Base-by-base conservation (phyloP, 2,113 vertebrate genomes). In the Patagioenas fasciata region DNA sequence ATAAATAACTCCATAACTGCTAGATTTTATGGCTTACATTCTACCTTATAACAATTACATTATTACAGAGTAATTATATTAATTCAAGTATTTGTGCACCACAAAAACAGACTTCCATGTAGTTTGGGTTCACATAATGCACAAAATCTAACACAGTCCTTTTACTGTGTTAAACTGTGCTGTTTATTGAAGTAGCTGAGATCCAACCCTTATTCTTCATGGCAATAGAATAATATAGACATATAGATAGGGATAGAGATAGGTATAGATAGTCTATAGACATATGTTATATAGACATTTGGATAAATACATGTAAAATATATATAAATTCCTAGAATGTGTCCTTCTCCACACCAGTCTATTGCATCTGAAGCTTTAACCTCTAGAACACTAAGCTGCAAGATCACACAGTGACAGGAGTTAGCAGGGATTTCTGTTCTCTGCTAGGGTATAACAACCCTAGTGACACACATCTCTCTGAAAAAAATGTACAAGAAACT, bases 1-100 rank as follows among this genome's bases (percentile, higher is more conserved):
- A 97, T 95, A 96, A 97, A 94, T 96, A 96, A 93, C 70, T 72
- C 40, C 51, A 18, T 56, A 96, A 91, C 93, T 95, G 67, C 72
- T 93, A 85, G 38, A 88, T 94, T 97, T 96, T 92, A 94, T 89
- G 42, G 20, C 14, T 92, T n/a, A 51, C 36, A 78, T 80, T 96
- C 65, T 94, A 85, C 57, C 70, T 87, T 72, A 44, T 28, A 95
- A 88, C 47, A 95, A 91, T 96, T 94, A 87, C 62, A 88, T 29
- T 95, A 89, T 97, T 97, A 93, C 25, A 61, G 60, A 93, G 24
- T 95, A 97, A 95, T 97, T 95, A 73, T 58, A 84, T 36, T 7
- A 96, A 90, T 95, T 95, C 84, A 64, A 89, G 95, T 85, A 95
- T 91, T 95, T 94, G 57, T 88, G 53, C n/a, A 92, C 44, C n/a